Conservation (phyloP, 2,888 invertebrate genomes). For the Caenorhabditis becei region DNA sequence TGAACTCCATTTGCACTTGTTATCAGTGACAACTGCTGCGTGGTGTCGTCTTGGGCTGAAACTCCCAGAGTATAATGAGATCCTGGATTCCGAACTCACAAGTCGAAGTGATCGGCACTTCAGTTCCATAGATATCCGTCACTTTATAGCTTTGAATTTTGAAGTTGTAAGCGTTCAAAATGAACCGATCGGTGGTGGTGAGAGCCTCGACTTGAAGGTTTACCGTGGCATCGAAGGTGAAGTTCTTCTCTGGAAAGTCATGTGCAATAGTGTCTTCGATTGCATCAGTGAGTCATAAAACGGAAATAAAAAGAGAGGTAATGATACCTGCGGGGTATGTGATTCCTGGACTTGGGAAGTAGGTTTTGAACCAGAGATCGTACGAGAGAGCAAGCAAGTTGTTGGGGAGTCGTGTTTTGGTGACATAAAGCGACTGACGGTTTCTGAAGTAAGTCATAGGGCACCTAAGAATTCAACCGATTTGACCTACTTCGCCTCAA, state of each 20-base stretch:
- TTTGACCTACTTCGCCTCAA: constrained; percentile 24
- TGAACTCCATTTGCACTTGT: constrained; percentile 46
- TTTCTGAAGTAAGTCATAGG: constrained; percentile 24
- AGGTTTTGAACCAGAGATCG: constrained; percentile 64
- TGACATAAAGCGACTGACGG: constrained; percentile 36
- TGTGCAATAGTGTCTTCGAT: background rate
- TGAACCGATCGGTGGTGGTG: constrained; percentile 38
- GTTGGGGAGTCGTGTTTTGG: constrained; percentile 58
- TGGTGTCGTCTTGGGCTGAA: constrained; percentile 52
- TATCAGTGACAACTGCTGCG: constrained; percentile 55
- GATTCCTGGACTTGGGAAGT: constrained; percentile 64
- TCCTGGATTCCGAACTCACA: constrained; percentile 16
- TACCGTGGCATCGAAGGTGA: constrained; percentile 68
- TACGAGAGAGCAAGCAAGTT: constrained; percentile 61
- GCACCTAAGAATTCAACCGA: background rate
- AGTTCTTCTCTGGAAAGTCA: constrained; percentile 61
- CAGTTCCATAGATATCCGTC: constrained; percentile 21
- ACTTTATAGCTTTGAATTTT: constrained; percentile 34
- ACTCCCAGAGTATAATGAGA: background rate
- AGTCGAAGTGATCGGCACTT: constrained; percentile 43
- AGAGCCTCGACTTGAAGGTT: constrained; percentile 50
- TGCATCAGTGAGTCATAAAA: constrained; percentile 44
- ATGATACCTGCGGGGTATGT: constrained; percentile 55
- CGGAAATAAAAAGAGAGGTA: background rate
- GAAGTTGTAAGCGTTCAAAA: constrained; percentile 59